Base-by-base conservation (phyloP, 2,113 vertebrate genomes). In the Tragelaphus imberbis region DNA sequence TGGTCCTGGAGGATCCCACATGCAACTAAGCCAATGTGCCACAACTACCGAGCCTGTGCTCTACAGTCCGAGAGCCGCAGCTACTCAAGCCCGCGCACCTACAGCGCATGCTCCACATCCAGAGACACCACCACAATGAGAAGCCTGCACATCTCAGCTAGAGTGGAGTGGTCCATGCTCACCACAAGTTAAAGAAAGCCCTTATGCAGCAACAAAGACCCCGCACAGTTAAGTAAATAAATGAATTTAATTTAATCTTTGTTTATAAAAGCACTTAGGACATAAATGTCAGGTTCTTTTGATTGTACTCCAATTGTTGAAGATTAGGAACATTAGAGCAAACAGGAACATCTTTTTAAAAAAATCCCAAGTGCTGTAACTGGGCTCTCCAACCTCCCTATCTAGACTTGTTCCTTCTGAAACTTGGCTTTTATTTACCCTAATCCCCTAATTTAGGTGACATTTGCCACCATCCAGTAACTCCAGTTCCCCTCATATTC, bases 41-140 rank as follows among this genome's bases (percentile, higher is more conserved):
- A 7, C 40, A 44, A 44, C 71, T 3, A 44, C 23, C 2, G 23
- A 44, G 71, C 40, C 40, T 44, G 71, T 7, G 71, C 40, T 2
- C 71, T 15, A 3, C 5, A 27, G 23, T 44, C 40, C 0, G 40
- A 77, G 40, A 77, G 71, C 71, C 71, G 3, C 71, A 6, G 23
- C 6, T 3, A 27, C 12, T 0, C 21, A 25, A 77, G 71, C 71
- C 71, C 6, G 13, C 23, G 6, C 25, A 27, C 1, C 1, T 15
- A 77, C 23, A 14, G 71, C 0, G 21, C 12, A 1, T 14, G 23
- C 21, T 2, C 71, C 71, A 27, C 40, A 44, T 0, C 71, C 19
- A 14, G 71, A 27, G 40, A 2, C 1, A 3, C 71, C 71, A 27
- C 21, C 71, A 27, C 40, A 27, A 7, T 4, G 71, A 77, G 71